A percentile compares a stretch with the other conserved stretches of the same genome.
These are phyloP conservation scores for Gonatopus flavifemur DNA, from an alignment of 1,140 invertebrate species.

Conservation along the genomic window DNA sequence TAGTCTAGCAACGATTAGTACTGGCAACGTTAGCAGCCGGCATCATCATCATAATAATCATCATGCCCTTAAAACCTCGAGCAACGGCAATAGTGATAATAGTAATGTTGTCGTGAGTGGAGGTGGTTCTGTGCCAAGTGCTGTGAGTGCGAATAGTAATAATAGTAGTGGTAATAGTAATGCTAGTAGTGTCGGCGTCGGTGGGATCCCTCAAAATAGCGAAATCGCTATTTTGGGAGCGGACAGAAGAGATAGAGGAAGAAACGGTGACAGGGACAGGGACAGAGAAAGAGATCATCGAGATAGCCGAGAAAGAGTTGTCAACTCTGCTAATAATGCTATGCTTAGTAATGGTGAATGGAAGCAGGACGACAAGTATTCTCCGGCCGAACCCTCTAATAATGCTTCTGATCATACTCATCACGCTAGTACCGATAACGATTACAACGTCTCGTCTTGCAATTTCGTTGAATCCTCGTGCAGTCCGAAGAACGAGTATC, in stretches of 20 bases:
- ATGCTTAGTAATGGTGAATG: too few species aligned
- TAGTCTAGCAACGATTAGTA: slow-evolving; percentile 22
- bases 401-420: slow-evolving; percentile 1
- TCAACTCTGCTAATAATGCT: too few species aligned
- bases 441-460: slow-evolving; percentile 12
- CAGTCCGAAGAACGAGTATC: slow-evolving; percentile 44
- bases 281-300: slow-evolving; percentile 24
- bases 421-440: slow-evolving; percentile 3
- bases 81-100: not conserved
- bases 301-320: too few species aligned
- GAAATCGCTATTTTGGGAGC: slow-evolving; percentile 28
- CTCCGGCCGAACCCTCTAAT: too few species aligned
- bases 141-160: slow-evolving; percentile 8
- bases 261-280: slow-evolving; percentile 18
- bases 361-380: too few species aligned
- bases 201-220: slow-evolving; percentile 23
- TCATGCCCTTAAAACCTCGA: slow-evolving; percentile 10
- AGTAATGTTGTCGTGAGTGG: slow-evolving; percentile 18
- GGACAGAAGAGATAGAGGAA: slow-evolving; percentile 36
- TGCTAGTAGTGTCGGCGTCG: slow-evolving; percentile 11
- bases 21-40: not conserved
- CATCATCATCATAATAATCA: slow-evolving; percentile 15
- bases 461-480: slow-evolving; percentile 15
- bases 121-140: too few species aligned
- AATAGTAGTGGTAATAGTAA: slow-evolving; percentile 8